Percentiles rank a stretch among this genome's conserved stretches.
Evolutionary conservation across 2,888 invertebrate species (phyloP).

Genomic region (Polydesmus complanatus): DNA sequence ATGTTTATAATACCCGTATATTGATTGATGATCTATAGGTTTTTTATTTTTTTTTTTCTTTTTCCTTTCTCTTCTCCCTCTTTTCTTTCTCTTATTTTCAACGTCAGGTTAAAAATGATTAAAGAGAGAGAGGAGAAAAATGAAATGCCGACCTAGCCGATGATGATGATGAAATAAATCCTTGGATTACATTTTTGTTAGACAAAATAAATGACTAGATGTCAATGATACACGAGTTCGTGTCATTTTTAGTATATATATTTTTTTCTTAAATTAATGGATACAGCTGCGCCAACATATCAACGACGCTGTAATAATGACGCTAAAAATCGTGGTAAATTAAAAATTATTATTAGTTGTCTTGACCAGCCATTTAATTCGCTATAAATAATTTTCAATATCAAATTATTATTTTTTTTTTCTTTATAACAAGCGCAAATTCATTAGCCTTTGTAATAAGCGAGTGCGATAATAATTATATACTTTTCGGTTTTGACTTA

Average conservation of each 20-base stretch:
- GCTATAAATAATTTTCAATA: no score
- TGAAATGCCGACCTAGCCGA: not conserved
- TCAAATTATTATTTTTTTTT: no score
- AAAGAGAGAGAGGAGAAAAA: not conserved
- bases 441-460: no score
- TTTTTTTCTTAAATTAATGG: not conserved
- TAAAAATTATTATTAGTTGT: no score
- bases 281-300: not conserved
- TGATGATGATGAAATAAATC: not conserved
- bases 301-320: no score
- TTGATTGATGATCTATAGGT: not conserved
- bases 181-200: not conserved
- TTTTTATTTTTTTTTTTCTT: not conserved
- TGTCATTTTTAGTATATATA: not conserved
- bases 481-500: no score
- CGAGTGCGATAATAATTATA: no score
- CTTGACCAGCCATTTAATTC: no score
- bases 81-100: not conserved
- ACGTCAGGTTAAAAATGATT: not conserved
- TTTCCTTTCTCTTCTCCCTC: not conserved
- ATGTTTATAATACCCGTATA: not conserved
- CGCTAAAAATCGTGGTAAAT: no score
- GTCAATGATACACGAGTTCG: not conserved
- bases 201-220: not conserved
- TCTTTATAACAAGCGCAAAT: no score